Conservation (phyloP, 2,888 invertebrate genomes). For the Scelioninae gen. 2 region DNA sequence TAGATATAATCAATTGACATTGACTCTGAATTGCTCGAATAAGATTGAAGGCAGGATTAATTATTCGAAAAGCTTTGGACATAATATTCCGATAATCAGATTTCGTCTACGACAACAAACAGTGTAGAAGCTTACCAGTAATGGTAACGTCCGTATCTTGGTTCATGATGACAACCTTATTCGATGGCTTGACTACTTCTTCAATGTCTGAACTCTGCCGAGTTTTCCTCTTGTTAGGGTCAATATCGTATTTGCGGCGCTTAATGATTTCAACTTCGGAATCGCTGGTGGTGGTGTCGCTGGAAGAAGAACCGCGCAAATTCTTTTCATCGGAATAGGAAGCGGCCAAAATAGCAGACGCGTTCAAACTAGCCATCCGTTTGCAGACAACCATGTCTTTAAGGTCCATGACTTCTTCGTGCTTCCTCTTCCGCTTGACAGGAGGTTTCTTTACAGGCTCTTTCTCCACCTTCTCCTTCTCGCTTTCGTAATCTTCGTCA, state of each 20-base stretch:
- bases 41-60: too few relatives aligned
- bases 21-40: too few relatives aligned
- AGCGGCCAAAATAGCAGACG: constrained; percentile 91
- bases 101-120: too few relatives aligned
- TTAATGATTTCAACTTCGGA: constrained; percentile 73
- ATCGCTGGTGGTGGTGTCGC: constrained; percentile 77
- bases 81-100: too few relatives aligned
- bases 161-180: constrained; percentile 85
- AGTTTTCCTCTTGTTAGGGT: constrained; percentile 70
- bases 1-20: too few relatives aligned
- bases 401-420: constrained; percentile 82
- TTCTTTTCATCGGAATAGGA: constrained; percentile 86
- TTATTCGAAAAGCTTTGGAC: too few relatives aligned
- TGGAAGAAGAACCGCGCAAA: constrained; percentile 78
- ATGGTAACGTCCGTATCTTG: constrained; percentile 92
- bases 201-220: constrained; percentile 69
- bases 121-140: constrained; percentile 77
- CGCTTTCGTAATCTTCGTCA: constrained; percentile 67
- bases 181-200: constrained; percentile 73
- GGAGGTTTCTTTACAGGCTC: constrained; percentile 68
- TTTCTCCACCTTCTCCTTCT: constrained; percentile 62
- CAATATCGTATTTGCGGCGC: constrained; percentile 71
- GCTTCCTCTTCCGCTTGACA: constrained; percentile 70
- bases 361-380: constrained; percentile 93
- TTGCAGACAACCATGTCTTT: constrained; percentile 92